A percentile compares a stretch with the other conserved stretches of the same genome.
These are phyloP conservation scores for Zapus hudsonius DNA, from an alignment of 2,113 vertebrate species.

Conservation along the genomic window DNA sequence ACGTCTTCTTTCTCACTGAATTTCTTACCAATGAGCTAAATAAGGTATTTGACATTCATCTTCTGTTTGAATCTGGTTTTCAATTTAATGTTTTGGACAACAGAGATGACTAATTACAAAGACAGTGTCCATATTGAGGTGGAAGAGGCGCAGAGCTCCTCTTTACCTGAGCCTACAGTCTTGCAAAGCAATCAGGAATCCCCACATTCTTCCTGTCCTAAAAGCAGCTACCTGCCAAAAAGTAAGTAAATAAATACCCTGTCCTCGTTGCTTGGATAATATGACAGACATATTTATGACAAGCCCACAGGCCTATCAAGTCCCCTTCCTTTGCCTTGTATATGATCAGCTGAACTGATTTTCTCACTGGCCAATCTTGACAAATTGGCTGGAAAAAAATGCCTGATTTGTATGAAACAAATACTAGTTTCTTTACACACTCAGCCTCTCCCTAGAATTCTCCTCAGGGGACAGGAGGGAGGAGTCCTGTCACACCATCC, in stretches of 20 bases:
- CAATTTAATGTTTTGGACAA: neutral
- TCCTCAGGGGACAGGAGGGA: neutral
- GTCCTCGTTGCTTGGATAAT: neutral
- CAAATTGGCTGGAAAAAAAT: neutral
- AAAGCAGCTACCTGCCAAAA: too few relatives aligned
- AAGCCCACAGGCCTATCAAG: neutral
- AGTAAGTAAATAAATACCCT: too few relatives aligned
- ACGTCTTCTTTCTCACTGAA: neutral
- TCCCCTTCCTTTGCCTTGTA: neutral
- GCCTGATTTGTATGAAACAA: neutral
- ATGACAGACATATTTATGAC: neutral
- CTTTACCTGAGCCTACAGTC: neutral
- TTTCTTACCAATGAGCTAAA: neutral
- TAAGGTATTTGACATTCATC: neutral
- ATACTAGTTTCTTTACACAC: neutral
- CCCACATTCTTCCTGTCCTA: neutral
- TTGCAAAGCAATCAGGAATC: neutral
- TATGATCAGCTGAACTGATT: neutral
- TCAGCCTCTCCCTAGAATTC: neutral
- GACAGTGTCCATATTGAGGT: neutral
- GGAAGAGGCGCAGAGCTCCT: neutral
- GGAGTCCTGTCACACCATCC: neutral
- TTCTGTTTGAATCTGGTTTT: neutral
- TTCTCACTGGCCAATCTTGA: neutral
- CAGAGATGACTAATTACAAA: neutral